Percentiles rank a stretch among this genome's conserved stretches.
These are phyloP conservation scores for Petrocephalus microphthalmus DNA, from an alignment of 2,113 vertebrate genomes.

Conservation along the genomic window DNA sequence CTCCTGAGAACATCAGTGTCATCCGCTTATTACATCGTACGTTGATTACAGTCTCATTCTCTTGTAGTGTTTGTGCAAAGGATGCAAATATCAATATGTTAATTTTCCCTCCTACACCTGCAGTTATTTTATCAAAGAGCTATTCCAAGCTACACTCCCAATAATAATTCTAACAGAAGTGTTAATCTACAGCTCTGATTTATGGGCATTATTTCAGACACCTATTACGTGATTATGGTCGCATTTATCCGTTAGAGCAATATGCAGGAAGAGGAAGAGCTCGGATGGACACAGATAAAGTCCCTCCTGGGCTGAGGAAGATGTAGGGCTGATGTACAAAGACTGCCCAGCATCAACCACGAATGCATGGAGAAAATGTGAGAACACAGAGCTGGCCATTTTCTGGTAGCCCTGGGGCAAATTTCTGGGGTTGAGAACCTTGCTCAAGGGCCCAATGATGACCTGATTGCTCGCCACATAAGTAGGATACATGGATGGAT, in stretches of 20 bases:
- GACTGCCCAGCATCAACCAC: background rate
- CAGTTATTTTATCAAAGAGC: background rate
- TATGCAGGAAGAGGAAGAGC: background rate
- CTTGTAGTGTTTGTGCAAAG: background rate
- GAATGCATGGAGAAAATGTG: background rate
- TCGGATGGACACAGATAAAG: background rate
- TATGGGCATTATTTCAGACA: background rate
- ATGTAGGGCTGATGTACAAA: background rate
- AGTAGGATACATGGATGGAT: background rate
- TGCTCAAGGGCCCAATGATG: background rate
- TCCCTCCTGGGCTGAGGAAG: background rate
- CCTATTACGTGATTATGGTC: background rate
- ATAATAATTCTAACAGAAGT: background rate
- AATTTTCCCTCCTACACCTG: background rate
- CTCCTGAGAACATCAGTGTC: too few relatives aligned
- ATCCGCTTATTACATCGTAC: background rate
- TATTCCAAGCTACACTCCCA: background rate
- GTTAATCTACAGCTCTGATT: background rate
- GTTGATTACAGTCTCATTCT: background rate
- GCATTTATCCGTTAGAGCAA: background rate
- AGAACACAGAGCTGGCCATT: background rate
- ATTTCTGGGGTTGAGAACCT: background rate
- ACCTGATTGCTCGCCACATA: background rate
- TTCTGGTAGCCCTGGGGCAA: background rate
- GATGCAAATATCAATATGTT: background rate